Conservation (phyloP, 2,888 invertebrate species). For the Cotesia congregata region DNA sequence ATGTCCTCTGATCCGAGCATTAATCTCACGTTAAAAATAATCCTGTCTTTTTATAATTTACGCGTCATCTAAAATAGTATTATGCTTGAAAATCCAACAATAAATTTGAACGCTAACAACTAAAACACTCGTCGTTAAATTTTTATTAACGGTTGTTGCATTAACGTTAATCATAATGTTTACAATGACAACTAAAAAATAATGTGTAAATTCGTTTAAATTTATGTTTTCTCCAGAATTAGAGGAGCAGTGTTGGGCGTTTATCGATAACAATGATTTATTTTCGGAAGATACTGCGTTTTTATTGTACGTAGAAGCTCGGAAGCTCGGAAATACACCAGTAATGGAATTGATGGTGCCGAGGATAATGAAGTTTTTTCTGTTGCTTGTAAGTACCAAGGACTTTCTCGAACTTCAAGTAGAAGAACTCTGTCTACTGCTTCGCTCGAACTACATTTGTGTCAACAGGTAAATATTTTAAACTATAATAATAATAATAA, state of each 20-base stretch:
- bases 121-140: background rate
- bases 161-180: background rate
- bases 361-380: slow-evolving; percentile 81
- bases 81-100: background rate
- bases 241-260: slow-evolving; percentile 83
- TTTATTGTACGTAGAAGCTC: slow-evolving; percentile 77
- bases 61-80: background rate
- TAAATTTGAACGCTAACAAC: background rate
- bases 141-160: background rate
- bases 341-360: slow-evolving; percentile 82
- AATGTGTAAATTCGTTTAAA: slow-evolving; percentile 12
- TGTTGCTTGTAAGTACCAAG: slow-evolving; percentile 81
- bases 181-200: slow-evolving; percentile 3
- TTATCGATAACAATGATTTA: slow-evolving; percentile 78
- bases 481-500: background rate
- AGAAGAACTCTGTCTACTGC: slow-evolving; percentile 78
- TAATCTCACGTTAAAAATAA: background rate
- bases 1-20: too few species aligned
- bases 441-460: slow-evolving; percentile 81
- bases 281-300: slow-evolving; percentile 85
- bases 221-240: slow-evolving; percentile 72
- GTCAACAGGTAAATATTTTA: slow-evolving; percentile 76
- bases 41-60: background rate
- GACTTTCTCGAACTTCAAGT: slow-evolving; percentile 79
- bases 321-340: slow-evolving; percentile 73